Percentiles rank a stretch among this genome's conserved stretches.
These are phyloP conservation scores for Netelia inedita DNA, from an alignment of 2,888 invertebrate genomes.

Conservation along the genomic window DNA sequence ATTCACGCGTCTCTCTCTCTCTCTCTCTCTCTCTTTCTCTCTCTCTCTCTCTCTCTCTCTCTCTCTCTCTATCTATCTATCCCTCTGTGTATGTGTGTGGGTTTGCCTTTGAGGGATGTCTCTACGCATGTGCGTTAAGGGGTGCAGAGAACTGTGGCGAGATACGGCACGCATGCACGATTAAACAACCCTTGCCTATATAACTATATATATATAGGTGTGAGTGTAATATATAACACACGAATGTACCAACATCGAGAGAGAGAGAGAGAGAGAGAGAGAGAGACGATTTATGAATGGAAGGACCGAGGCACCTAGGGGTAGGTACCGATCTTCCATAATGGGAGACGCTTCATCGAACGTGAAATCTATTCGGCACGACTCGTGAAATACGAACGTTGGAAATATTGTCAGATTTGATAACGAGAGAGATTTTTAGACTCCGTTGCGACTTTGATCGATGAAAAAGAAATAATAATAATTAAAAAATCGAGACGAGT, in stretches of 20 bases:
- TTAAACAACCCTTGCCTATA: conserved; percentile 16
- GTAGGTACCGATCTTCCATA: conserved; percentile 5
- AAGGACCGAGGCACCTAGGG: conserved; percentile 23
- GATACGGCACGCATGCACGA: conserved; percentile 28
- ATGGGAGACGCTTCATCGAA: conserved; percentile 49
- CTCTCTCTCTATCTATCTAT: too few species aligned
- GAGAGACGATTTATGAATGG: conserved; percentile 54
- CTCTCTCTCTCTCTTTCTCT: too few species aligned
- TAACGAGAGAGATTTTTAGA: not conserved
- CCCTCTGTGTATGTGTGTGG: too few species aligned
- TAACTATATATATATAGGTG: not conserved
- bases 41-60: too few species aligned
- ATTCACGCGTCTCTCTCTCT: conserved; percentile 3
- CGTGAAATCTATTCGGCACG: conserved; percentile 23
- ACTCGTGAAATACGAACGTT: conserved; percentile 12
- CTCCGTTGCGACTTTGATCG: too few species aligned
- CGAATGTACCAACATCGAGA: not conserved
- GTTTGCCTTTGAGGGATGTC: not conserved
- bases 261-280: conserved; percentile 11
- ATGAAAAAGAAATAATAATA: too few species aligned
- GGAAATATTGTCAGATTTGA: not conserved
- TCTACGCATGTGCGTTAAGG: not conserved
- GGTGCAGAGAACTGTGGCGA: not conserved
- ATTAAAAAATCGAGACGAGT: too few species aligned
- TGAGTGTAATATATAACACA: conserved; percentile 10